Evolutionary conservation across 2,888 invertebrate species (phyloP).

Genomic region (Yponomeuta sedellus): DNA sequence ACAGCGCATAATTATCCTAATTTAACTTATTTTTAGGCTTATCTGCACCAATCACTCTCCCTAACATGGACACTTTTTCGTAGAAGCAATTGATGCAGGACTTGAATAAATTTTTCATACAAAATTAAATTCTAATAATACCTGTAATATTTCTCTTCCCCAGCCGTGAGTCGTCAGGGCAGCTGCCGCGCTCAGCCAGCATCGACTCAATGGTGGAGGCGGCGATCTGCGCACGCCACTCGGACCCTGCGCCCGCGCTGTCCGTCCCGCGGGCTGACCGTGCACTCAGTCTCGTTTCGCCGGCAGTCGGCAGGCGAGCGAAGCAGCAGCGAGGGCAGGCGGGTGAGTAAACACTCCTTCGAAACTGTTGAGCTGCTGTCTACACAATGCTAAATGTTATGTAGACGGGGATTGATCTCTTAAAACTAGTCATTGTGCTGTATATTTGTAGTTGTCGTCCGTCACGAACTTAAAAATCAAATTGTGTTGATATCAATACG

Average conservation of each 20-base stretch:
- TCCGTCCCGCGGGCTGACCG: slow-evolving; percentile 63
- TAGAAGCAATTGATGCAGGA: no score
- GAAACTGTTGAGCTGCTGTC: no score
- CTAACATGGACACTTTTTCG: no score
- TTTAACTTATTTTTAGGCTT: no score
- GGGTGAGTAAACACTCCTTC: slow-evolving; percentile 63
- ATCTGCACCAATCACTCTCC: no score
- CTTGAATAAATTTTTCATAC: no score
- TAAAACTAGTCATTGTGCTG: not conserved
- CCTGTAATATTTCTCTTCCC: not conserved
- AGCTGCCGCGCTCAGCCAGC: slow-evolving; percentile 84
- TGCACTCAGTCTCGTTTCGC: slow-evolving; percentile 80
- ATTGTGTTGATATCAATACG: no score
- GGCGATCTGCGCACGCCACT: slow-evolving; percentile 76
- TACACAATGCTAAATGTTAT: not conserved
- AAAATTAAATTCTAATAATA: no score
- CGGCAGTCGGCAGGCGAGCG: slow-evolving; percentile 84
- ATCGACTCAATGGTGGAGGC: slow-evolving; percentile 87
- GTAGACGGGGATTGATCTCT: not conserved
- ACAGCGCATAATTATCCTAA: no score
- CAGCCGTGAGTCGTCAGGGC: slow-evolving; percentile 73
- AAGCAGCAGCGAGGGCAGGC: slow-evolving; percentile 85
- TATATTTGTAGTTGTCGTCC: no score
- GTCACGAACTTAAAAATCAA: no score
- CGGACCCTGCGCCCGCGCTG: slow-evolving; percentile 58